Evolutionary conservation across 2,888 invertebrate genomes (phyloP), one percentile per base, ranked within the genome.

Genomic region (Hipparchia semele): DNA sequence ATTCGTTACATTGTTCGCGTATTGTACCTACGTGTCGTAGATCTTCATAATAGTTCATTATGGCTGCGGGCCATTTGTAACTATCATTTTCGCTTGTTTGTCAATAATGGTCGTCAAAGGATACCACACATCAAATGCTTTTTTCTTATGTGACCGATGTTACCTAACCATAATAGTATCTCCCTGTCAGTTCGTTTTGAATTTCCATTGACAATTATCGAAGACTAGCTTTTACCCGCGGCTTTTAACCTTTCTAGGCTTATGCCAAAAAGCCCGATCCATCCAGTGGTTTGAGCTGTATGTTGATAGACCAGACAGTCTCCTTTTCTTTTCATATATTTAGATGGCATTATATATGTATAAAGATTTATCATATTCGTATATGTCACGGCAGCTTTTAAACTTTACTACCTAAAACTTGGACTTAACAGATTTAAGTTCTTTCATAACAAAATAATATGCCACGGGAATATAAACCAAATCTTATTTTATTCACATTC

Each of bases 1-100:
- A 61, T 70, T 60, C 45, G 45, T 68, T 53, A 68, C 39, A 71
- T 71, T 23, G 64, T 45, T 53, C 59, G 45, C n/a, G 56, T 70
- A 53, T 60, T 68, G 46, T 70, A 23, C 23, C 23, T 23, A 23
- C 75, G 70, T 79, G 23, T 23, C 23, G 77, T 79, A 78, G 77
- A 78, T 80, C 75, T 79, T 78, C 78, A 77, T 79, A 81, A 81
- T 77, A 79, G 76, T 77, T 79, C 76, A 79, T 81, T 79, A 79
- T 79, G 76, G 75, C 69, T 74, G 74, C 75, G 72, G 72, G 76
- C 68, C 75, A 78, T 77, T 77, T 76, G 70, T 70, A 72, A 73
- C 45, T 70, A 71, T 69, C 68, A 73, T 65, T 56, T 69, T 39
- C 65, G 70, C 51, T 69, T 72, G 61, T 76, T 76, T 70, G 64